These are phyloP conservation scores for Ceratina japonica DNA, from an alignment of 1,140 invertebrate genomes.

Conservation along the genomic window DNA sequence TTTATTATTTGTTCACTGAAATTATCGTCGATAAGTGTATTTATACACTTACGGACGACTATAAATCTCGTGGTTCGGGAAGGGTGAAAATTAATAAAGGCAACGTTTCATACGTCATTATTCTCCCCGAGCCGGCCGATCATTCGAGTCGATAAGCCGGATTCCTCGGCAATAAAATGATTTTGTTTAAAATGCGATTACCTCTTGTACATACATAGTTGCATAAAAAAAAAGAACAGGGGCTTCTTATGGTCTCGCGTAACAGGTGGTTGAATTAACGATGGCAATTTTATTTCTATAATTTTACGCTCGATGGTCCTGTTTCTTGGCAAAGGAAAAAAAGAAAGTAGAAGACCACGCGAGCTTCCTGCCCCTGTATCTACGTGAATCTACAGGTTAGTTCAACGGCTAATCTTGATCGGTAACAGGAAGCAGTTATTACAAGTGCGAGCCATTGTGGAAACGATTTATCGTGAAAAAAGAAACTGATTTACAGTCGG, in stretches of 20 bases:
- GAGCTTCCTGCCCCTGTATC: background rate
- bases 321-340: background rate
- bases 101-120: background rate
- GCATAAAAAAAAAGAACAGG: background rate
- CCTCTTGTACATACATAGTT: background rate
- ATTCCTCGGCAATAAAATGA: constrained; percentile 3
- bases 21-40: background rate
- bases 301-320: constrained; percentile 8
- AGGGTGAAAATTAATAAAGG: background rate
- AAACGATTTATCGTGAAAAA: constrained; percentile 41
- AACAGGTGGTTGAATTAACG: background rate
- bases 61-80: background rate
- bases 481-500: constrained; percentile 39
- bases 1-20: background rate
- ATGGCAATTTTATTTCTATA: constrained; percentile 3
- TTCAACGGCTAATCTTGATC: constrained; percentile 10
- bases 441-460: constrained; percentile 36
- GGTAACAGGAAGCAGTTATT: constrained; percentile 37
- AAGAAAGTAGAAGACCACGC: background rate
- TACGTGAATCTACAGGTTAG: background rate
- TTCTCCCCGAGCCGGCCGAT: background rate
- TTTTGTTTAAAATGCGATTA: constrained; percentile 19
- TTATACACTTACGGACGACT: background rate
- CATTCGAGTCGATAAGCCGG: background rate
- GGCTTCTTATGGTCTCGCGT: too few relatives aligned